A percentile compares a stretch with the other conserved stretches of the same genome.
Conservation (phyloP, 1,140 invertebrate species). For the Brachionus rubens region DNA sequence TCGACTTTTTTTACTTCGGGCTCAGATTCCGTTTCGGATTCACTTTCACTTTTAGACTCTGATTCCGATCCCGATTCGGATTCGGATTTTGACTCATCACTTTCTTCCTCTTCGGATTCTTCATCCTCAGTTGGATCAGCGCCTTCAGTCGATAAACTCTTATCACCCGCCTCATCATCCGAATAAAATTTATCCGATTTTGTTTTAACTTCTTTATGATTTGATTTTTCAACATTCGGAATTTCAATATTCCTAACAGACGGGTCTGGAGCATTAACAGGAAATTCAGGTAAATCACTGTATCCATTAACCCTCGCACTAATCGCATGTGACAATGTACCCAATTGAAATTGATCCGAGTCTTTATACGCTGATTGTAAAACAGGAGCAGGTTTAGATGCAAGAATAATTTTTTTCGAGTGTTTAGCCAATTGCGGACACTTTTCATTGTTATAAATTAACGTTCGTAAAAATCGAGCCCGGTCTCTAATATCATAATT, state of each 20-base stretch:
- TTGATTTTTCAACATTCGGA: slow-evolving; percentile 47
- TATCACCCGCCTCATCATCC: slow-evolving; percentile 47
- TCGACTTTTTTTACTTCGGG: slow-evolving; percentile 47
- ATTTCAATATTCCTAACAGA: slow-evolving; percentile 73
- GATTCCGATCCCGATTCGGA: slow-evolving; percentile 14
- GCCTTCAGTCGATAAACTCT: slow-evolving; percentile 47
- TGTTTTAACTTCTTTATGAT: neutral
- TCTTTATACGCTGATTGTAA: slow-evolving; percentile 70
- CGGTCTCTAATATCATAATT: slow-evolving; percentile 96
- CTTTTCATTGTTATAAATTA: slow-evolving; percentile 51
- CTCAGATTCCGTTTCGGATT: slow-evolving; percentile 47
- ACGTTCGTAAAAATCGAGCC: slow-evolving; percentile 70
- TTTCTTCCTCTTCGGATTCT: slow-evolving; percentile 39
- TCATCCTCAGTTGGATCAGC: slow-evolving; percentile 45
- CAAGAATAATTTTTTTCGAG: slow-evolving; percentile 80
- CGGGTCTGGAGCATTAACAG: slow-evolving; percentile 72
- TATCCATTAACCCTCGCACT: slow-evolving; percentile 81
- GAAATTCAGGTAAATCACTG: slow-evolving; percentile 80
- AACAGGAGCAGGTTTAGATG: slow-evolving; percentile 85
- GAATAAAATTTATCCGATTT: slow-evolving; percentile 59
- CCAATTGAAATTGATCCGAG: slow-evolving; percentile 81
- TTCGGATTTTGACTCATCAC: slow-evolving; percentile 54
- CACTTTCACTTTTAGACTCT: neutral
- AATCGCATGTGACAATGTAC: slow-evolving; percentile 89
- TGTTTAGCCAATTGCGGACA: slow-evolving; percentile 64